Base-by-base conservation (phyloP, 2,113 vertebrate genomes). In the Hiodon tergisus region DNA sequence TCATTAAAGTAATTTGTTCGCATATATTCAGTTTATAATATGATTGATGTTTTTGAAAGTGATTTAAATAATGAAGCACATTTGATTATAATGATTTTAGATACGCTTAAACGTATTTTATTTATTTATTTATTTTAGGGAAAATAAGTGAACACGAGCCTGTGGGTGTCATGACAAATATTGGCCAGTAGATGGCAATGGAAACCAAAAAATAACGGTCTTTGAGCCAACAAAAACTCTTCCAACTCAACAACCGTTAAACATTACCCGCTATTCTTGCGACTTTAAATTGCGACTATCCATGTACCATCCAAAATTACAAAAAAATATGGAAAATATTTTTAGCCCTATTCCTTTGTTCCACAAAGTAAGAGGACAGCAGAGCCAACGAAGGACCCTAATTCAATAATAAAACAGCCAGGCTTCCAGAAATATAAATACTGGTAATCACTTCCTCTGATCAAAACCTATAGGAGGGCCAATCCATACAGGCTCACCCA, bases 111-210 rank as follows among this genome's bases (percentile, higher is more conserved):
- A 31, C 31, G 31, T 31, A 2, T 31, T 31, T 31, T 31, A 31
- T 31, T 31, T 31, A 31, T 31, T 31, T 31, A 31, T 31, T 31
- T 31, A 31, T 11, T 11, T 61, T 4, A 61, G 7, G 10, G n/a
- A 11, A 4, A 61, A 9, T 9, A 14, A 11, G 14, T 14, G 4
- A 31, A 46, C 1, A 14, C 47, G 48, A 59, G 70, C 13, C 52
- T 52, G 11, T 63, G 58, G 14, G 0, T 71, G 70, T 60, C 47
- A 59, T 71, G 70, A 59, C 46, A 59, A 6, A 71, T 46, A 50
- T 5, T 50, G 31, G 8, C 70, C 70, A 71, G 70, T 47, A 71
- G 70, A 60, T 71, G 70, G 13, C 55, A 55, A 71, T 11, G 60
- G 57, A 71, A 71, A 31, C 70, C 70, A 8, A 10, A 71, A 47